Conservation (phyloP, 2,797 vertebrate species). For the Lepilemur ruficaudatus region DNA sequence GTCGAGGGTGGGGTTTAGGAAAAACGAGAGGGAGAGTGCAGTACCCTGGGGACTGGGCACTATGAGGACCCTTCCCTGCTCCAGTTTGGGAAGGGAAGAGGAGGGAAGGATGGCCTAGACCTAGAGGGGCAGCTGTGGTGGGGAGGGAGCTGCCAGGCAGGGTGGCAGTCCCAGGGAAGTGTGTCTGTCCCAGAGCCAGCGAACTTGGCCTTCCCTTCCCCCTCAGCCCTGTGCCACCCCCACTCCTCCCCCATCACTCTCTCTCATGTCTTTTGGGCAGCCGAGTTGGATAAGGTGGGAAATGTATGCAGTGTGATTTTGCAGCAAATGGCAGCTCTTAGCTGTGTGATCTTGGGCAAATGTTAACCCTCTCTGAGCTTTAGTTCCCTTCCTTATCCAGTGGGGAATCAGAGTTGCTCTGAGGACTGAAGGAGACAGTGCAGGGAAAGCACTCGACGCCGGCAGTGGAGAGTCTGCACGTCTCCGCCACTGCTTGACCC, state of each 20-base stretch:
- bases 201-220: not conserved
- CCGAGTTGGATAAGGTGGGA: not conserved
- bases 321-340: not conserved
- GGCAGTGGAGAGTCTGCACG: accelerated
- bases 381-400: not conserved
- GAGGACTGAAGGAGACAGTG: not conserved
- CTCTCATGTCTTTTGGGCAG: not conserved
- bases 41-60: no score
- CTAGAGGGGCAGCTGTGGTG: not conserved
- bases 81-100: not conserved
- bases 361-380: slow-evolving; percentile 8
- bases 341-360: not conserved
- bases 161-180: not conserved
- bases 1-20: not conserved
- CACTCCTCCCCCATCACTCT: not conserved
- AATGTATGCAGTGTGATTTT: not conserved
- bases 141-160: not conserved
- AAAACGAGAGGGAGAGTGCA: not conserved
- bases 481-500: not conserved
- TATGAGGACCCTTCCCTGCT: not conserved
- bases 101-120: not conserved
- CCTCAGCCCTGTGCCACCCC: not conserved
- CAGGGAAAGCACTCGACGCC: not conserved
- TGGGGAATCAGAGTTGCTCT: not conserved
- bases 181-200: not conserved